Base-by-base conservation (phyloP, 2,797 vertebrate species). In the Malacoctenus gilli region DNA sequence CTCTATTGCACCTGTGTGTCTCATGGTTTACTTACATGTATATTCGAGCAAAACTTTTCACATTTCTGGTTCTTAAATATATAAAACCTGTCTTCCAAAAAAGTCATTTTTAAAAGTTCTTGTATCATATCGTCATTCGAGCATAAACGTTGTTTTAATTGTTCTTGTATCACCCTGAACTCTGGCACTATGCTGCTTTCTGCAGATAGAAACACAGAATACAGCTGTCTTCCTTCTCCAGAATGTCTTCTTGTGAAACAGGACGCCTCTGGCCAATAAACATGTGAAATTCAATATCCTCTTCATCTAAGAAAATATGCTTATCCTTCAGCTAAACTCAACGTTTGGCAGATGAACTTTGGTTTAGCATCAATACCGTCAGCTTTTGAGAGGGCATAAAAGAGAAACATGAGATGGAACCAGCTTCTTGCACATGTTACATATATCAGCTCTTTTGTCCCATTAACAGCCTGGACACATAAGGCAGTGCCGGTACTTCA, bases 391-490 rank as follows among this genome's bases (percentile, higher is more conserved):
- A 80, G 84, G 66, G 68, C 82, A 74, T 82, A 78, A 85, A 82
- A 80, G 79, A 85, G 89, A 89, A 92, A 91, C 85, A 84, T 80
- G 85, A 91, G 89, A 81, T 76, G 82, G 60, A 80, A 41, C 54
- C 20, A 65, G 66, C 77, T 70, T 42, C 56, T 52, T 75, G 54
- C 65, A 72, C 77, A 81, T 57, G 61, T 75, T 59, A 77, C 82
- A 80, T 82, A 86, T 86, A 87, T 86, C 83, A 85, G 76, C 82
- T 87, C 80, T 42, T 86, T 88, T 86, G 86, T 85, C 75, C 88
- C 78, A 89, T 90, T 89, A 90, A 84, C 71, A 75, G 77, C 75
- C 75, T 54, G 75, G 71, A 85, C 85, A 85, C 85, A 84, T 72
- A 79, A 68, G 71, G 71, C 74, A 66, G 53, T 53, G 75, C 74